These are phyloP conservation scores for Anarhynchus alexandrinus DNA, from an alignment of 2,113 vertebrate species.

Conservation along the genomic window DNA sequence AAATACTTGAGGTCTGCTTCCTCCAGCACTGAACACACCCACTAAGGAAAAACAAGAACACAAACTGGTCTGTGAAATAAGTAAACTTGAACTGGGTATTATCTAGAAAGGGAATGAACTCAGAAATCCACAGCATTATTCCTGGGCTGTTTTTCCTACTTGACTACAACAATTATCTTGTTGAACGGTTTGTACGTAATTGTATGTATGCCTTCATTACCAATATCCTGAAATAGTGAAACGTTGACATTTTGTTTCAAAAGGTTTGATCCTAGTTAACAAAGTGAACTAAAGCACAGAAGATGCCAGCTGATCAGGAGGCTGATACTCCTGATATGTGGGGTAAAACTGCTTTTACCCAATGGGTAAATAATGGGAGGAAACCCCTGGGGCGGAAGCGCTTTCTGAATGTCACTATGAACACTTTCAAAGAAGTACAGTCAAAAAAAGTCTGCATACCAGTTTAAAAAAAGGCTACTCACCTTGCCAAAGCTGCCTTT, in stretches of 20 bases:
- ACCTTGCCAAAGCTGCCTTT: constrained; percentile 99
- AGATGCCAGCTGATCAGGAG: not conserved
- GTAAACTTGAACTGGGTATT: not conserved
- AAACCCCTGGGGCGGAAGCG: not conserved
- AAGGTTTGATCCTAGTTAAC: not conserved
- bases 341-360: not conserved
- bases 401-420: not conserved
- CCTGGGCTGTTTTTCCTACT: not conserved
- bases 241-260: not conserved
- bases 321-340: not conserved
- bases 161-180: not conserved
- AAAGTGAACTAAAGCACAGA: not conserved
- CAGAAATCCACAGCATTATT: not conserved
- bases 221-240: not conserved
- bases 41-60: not conserved
- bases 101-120: not conserved
- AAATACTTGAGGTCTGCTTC: not conserved
- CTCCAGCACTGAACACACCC: not conserved
- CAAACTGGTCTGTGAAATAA: not conserved
- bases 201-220: not conserved
- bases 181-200: not conserved
- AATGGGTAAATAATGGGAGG: not conserved
- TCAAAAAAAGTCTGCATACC: not conserved
- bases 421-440: not conserved
- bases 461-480: not conserved